Evolutionary conservation across 2,113 vertebrate species (phyloP).

Genomic region (Syngnathus typhle): DNA sequence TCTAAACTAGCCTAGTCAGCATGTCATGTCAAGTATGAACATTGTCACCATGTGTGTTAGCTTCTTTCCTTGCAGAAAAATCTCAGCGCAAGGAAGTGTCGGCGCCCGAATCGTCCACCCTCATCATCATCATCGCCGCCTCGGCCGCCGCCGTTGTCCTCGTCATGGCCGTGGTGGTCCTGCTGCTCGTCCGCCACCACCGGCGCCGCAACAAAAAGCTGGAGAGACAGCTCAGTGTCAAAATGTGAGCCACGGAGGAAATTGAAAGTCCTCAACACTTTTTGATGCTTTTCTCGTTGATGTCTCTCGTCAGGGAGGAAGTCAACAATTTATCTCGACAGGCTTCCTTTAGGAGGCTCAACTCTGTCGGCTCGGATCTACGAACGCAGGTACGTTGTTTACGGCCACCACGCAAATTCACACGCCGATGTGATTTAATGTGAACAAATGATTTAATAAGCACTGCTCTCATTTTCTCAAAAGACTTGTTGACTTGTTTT

Average conservation of each 20-base stretch:
- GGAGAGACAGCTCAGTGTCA: conserved; percentile 75
- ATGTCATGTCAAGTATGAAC: background rate
- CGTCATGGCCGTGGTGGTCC: conserved; percentile 74
- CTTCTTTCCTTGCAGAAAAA: conserved; percentile 11
- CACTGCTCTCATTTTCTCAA: no score
- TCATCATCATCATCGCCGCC: conserved; percentile 73
- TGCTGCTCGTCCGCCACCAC: conserved; percentile 79
- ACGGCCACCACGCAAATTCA: background rate
- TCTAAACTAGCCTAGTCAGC: no score
- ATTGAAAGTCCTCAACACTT: background rate
- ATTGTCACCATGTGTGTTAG: background rate
- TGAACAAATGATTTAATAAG: no score
- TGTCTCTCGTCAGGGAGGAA: conserved; percentile 72
- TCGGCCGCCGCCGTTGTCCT: conserved; percentile 71
- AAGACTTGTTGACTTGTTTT: no score
- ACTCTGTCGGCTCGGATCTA: conserved; percentile 77
- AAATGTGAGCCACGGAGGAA: conserved; percentile 70
- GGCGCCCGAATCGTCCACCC: conserved; percentile 55
- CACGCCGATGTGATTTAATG: no score
- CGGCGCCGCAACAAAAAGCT: conserved; percentile 75
- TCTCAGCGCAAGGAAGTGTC: fast-evolving
- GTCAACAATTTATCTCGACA: conserved; percentile 80
- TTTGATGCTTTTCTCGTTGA: background rate
- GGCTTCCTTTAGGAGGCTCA: conserved; percentile 79
- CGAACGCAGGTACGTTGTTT: conserved; percentile 67